Evolutionary conservation across 1,140 invertebrate genomes (phyloP).

Genomic region (Lasioglossum albipes): DNA sequence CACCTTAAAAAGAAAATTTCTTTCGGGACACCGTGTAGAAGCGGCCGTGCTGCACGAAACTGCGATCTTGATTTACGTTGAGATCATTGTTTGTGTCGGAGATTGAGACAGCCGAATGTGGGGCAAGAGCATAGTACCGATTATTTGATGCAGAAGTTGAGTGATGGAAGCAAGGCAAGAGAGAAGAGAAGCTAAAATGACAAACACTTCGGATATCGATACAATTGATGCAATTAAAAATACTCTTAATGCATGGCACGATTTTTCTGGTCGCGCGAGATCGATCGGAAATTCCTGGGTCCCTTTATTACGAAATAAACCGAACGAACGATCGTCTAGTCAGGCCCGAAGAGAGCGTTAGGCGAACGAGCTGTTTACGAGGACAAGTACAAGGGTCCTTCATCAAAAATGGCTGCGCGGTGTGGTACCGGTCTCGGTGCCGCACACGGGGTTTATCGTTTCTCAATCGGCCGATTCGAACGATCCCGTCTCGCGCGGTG

Average conservation of each 20-base stretch:
- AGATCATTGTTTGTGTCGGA: not conserved
- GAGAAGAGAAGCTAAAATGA: too few species aligned
- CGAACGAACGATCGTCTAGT: conserved; percentile 43
- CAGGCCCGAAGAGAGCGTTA: conserved; percentile 34
- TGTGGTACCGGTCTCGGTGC: conserved; percentile 55
- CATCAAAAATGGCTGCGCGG: conserved; percentile 60
- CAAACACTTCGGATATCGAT: too few species aligned
- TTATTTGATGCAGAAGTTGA: too few species aligned
- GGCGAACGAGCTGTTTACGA: conserved; percentile 52
- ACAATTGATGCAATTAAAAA: not conserved
- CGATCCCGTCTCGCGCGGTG: conserved; percentile 53
- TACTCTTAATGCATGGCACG: not conserved
- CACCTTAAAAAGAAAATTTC: too few species aligned
- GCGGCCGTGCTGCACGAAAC: not conserved
- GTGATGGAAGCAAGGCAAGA: too few species aligned
- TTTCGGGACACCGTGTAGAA: not conserved
- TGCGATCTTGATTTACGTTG: not conserved
- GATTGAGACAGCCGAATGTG: not conserved
- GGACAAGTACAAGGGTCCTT: conserved; percentile 54
- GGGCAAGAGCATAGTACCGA: too few species aligned
- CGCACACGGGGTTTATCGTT: conserved; percentile 55
- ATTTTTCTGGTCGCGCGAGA: not conserved
- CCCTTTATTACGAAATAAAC: conserved; percentile 47
- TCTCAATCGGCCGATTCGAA: conserved; percentile 55
- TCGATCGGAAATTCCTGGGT: conserved; percentile 10